These are phyloP conservation scores for Glossosoma conforme DNA, from an alignment of 1,140 invertebrate species.

Conservation along the genomic window DNA sequence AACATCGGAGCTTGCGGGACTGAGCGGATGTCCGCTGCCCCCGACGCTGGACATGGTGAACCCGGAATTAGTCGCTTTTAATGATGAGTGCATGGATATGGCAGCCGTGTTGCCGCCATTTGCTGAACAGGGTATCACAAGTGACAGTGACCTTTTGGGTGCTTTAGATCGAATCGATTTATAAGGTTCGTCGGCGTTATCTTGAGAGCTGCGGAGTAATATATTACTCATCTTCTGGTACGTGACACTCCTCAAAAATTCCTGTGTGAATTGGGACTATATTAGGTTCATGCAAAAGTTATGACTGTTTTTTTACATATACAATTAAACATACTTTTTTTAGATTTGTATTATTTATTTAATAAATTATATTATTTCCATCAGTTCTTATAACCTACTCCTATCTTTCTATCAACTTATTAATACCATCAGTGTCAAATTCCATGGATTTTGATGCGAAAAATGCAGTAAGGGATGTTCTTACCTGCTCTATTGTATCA, in stretches of 20 bases:
- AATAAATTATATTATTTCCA: no score
- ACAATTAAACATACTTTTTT: not conserved
- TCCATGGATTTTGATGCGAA: no score
- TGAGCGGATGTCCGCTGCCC: constrained; percentile 7
- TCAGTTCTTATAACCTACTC: no score
- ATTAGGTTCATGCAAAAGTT: not conserved
- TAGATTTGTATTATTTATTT: no score
- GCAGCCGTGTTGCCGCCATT: constrained; percentile 9
- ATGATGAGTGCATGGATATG: constrained; percentile 21
- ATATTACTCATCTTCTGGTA: constrained; percentile 14
- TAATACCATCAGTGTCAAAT: no score
- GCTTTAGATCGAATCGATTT: constrained; percentile 11
- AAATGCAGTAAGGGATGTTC: no score
- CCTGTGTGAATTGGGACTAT: not conserved
- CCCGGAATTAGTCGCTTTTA: constrained; percentile 15
- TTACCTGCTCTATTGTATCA: no score
- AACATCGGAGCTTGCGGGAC: constrained; percentile 5
- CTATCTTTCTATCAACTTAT: no score
- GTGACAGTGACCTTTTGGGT: constrained; percentile 16
- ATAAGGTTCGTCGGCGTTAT: no score
- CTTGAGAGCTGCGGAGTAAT: no score
- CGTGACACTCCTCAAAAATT: not conserved
- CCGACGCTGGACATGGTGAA: constrained; percentile 19
- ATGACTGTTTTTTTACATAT: not conserved
- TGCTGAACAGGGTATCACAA: constrained; percentile 16